phyloP scores from a whole-genome alignment of 2,113 vertebrate species.

The Equus przewalskii region DNA sequence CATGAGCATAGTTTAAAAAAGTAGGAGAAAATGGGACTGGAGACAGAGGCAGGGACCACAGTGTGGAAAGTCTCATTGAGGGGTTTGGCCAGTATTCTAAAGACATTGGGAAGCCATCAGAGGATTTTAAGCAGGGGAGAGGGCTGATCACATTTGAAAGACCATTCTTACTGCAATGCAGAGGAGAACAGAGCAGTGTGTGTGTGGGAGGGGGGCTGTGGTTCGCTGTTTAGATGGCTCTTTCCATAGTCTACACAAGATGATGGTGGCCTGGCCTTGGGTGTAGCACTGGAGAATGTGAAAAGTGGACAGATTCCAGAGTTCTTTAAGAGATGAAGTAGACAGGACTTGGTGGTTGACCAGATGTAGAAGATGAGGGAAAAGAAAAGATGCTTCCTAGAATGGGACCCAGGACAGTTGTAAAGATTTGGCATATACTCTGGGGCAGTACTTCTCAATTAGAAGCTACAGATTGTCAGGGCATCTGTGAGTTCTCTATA shows the following conservation, averaged over 20 bases:
- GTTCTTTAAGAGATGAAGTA: background rate
- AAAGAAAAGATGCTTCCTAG: background rate
- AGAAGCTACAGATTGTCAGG: background rate
- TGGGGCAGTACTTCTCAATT: background rate
- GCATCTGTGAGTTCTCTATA: background rate
- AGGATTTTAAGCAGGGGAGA: background rate
- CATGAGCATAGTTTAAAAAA: background rate
- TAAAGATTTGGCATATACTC: background rate
- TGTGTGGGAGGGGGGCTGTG: too few species aligned
- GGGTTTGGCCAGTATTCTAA: background rate
- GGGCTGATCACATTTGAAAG: background rate
- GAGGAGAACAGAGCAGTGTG: background rate
- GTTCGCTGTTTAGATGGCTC: background rate
- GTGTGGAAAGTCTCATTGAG: background rate
- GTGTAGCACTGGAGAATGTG: background rate
- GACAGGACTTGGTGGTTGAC: background rate
- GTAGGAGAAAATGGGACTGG: rapidly evolving
- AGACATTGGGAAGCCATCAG: too few species aligned
- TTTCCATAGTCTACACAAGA: background rate
- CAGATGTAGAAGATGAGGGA: background rate
- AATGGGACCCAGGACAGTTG: background rate
- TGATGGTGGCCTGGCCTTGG: background rate
- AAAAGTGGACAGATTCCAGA: background rate
- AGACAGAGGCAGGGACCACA: rapidly evolving
- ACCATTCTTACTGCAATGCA: background rate